Percentiles rank a stretch among this genome's conserved stretches.
Conservation (phyloP, 2,113 vertebrate species). For the Opisthocomus hoazin region DNA sequence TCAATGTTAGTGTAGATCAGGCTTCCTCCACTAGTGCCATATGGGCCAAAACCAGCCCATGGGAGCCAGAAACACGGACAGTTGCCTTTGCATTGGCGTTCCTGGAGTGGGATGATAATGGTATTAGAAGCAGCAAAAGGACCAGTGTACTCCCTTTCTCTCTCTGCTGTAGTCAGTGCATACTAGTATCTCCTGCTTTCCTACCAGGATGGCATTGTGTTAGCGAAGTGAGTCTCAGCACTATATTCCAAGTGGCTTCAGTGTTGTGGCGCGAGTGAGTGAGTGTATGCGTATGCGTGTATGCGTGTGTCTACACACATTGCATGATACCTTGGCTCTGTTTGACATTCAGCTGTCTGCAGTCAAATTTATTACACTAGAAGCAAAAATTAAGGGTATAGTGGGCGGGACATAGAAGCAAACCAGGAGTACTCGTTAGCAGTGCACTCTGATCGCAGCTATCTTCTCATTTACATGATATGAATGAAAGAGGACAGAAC, state of each 20-base stretch:
- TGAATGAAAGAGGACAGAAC: not conserved
- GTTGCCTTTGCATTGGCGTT: not conserved
- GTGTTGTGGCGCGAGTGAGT: not conserved
- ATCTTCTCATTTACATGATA: not conserved
- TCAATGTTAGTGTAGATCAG: not conserved
- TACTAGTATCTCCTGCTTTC: not conserved
- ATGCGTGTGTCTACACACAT: not conserved
- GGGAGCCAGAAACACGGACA: not conserved
- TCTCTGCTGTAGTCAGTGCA: not conserved
- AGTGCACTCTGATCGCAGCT: not conserved
- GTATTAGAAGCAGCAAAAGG: not conserved
- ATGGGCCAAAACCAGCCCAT: not conserved
- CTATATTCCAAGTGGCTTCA: not conserved
- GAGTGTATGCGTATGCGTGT: not conserved
- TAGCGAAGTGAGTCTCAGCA: not conserved
- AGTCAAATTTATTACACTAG: not conserved
- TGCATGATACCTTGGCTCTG: not conserved
- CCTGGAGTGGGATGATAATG: not conserved
- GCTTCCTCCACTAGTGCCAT: not conserved
- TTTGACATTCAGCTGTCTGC: not conserved
- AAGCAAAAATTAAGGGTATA: not conserved
- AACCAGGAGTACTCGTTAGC: not conserved
- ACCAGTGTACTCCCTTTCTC: not conserved
- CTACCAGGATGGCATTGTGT: not conserved
- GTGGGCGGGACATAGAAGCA: not conserved